Evolutionary conservation across 2,888 invertebrate species (phyloP).

Genomic region (Phortica okadai): DNA sequence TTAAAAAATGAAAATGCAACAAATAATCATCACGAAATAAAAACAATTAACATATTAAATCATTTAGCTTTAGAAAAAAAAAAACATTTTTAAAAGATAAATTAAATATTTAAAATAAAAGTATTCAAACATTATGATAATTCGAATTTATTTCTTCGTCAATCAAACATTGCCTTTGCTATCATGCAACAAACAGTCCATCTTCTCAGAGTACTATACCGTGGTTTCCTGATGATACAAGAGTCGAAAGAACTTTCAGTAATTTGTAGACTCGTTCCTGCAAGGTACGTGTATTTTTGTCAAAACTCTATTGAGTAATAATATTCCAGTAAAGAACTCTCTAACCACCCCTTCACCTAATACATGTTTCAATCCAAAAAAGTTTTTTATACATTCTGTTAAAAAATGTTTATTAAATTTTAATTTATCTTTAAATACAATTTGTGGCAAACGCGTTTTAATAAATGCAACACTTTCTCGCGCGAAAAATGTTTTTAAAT

Average conservation of each 20-base stretch:
- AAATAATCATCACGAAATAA: not conserved
- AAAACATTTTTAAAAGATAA: not conserved
- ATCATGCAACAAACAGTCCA: too few species aligned
- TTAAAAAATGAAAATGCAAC: not conserved
- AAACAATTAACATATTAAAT: not conserved
- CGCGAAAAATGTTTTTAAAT: not conserved
- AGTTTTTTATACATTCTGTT: not conserved
- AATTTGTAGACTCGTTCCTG: too few species aligned
- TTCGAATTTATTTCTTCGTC: not conserved
- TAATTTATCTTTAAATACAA: slow-evolving; percentile 12
- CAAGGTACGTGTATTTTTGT: too few species aligned
- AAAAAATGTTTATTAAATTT: slow-evolving; percentile 17
- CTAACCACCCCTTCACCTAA: not conserved
- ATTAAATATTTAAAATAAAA: not conserved
- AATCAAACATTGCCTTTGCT: too few species aligned
- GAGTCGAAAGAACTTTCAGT: too few species aligned
- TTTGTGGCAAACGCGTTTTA: not conserved
- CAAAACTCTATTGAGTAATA: too few species aligned
- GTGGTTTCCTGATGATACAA: too few species aligned
- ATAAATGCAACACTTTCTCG: slow-evolving; percentile 23
- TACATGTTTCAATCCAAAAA: not conserved
- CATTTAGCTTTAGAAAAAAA: not conserved
- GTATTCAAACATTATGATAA: not conserved
- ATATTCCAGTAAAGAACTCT: too few species aligned
- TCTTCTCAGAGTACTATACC: too few species aligned